Evolutionary conservation across 2,888 invertebrate species (phyloP).

Genomic region (Anthophora plumipes): DNA sequence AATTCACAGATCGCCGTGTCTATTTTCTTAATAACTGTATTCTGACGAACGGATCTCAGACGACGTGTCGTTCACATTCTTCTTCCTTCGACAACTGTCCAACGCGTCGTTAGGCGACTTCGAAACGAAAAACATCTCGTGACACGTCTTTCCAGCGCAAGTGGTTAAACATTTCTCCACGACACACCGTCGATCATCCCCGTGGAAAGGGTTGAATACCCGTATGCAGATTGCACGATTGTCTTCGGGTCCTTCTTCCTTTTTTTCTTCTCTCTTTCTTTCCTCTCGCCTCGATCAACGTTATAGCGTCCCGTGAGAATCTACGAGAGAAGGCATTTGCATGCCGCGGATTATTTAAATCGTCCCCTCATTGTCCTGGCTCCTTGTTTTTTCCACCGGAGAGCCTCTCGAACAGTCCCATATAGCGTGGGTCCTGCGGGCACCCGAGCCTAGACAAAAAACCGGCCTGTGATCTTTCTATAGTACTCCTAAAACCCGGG

Average conservation of each 20-base stretch:
- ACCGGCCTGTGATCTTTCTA: constrained; percentile 65
- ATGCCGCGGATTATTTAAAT: constrained; percentile 84
- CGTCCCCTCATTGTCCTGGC: constrained; percentile 72
- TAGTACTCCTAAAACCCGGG: constrained; percentile 32
- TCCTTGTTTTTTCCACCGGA: constrained; percentile 71
- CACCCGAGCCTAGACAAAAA: constrained; percentile 64
- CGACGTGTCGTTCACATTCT: too few species aligned
- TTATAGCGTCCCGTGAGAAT: constrained; percentile 79
- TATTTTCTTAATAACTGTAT: too few species aligned
- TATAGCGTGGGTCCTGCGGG: constrained; percentile 64
- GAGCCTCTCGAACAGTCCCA: constrained; percentile 59
- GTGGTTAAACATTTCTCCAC: constrained; percentile 44
- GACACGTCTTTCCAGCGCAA: too few species aligned
- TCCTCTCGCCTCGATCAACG: constrained; percentile 34
- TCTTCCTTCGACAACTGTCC: too few species aligned
- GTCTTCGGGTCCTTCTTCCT: constrained; percentile 74
- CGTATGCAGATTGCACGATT: constrained; percentile 80
- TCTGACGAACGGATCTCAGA: too few species aligned
- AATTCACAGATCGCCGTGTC: too few species aligned
- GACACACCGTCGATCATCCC: constrained; percentile 55
- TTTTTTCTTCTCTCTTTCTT: constrained; percentile 72
- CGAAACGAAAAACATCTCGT: too few species aligned
- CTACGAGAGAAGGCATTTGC: constrained; percentile 77
- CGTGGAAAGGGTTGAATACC: constrained; percentile 38
- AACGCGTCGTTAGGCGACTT: too few species aligned